Conservation (phyloP, 2,888 invertebrate species). For the Bruchidius siliquastri region DNA sequence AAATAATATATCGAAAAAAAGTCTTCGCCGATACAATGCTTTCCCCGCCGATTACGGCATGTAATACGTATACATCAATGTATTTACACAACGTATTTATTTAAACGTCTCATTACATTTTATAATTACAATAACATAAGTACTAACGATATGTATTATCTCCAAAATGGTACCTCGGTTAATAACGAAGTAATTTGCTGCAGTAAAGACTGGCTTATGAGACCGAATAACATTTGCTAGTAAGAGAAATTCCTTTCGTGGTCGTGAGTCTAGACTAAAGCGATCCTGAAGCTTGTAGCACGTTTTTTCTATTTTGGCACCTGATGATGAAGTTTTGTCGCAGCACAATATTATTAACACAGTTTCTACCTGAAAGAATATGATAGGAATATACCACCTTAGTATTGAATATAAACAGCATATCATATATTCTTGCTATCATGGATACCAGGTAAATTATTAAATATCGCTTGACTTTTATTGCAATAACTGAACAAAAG, state of each 20-base stretch:
- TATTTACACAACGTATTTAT: background rate
- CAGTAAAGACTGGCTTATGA: constrained; percentile 9
- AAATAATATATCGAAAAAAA: no score
- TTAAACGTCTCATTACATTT: constrained; percentile 6
- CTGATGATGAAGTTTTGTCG: constrained; percentile 6
- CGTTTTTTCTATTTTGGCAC: background rate
- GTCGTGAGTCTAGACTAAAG: background rate
- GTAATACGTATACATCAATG: no score
- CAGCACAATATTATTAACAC: constrained; percentile 6
- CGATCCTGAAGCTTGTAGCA: constrained; percentile 9
- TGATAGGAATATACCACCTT: background rate
- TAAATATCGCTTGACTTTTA: no score
- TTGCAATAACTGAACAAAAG: no score
- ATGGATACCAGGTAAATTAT: no score
- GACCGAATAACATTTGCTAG: constrained; percentile 6
- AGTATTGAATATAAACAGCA: no score
- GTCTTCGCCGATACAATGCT: no score
- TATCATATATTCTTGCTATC: no score
- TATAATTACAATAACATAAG: constrained; percentile 11
- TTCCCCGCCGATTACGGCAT: no score
- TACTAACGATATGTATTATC: constrained; percentile 8
- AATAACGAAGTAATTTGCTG: constrained; percentile 11
- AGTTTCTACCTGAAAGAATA: constrained; percentile 7
- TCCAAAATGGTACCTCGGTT: constrained; percentile 7
- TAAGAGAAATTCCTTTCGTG: constrained; percentile 6